These are phyloP conservation scores for Pammene aurita DNA, from an alignment of 2,888 invertebrate species.

Conservation along the genomic window DNA sequence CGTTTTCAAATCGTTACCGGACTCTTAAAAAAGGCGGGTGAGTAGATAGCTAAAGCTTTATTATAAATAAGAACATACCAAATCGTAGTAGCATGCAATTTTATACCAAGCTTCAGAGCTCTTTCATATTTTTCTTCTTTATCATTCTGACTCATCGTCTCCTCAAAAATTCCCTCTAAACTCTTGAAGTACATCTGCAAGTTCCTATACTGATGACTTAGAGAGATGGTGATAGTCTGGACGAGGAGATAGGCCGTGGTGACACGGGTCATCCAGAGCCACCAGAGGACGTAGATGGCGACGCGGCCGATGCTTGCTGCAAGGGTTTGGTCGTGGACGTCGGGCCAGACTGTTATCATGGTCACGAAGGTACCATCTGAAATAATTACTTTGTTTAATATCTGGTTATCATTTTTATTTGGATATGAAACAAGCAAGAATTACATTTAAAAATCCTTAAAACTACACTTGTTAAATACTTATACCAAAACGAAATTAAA, in stretches of 20 bases:
- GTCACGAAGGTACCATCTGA: slow-evolving; percentile 51
- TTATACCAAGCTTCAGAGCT: slow-evolving; percentile 27
- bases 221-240: slow-evolving; percentile 50
- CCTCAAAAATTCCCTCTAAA: slow-evolving; percentile 16
- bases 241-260: slow-evolving; percentile 50
- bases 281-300: slow-evolving; percentile 54
- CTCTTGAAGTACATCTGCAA: slow-evolving; percentile 35
- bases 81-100: slow-evolving; percentile 27
- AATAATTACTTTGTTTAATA: too few species aligned
- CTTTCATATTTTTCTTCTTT: slow-evolving; percentile 30
- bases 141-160: slow-evolving; percentile 2
- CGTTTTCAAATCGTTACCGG: too few species aligned
- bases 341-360: slow-evolving; percentile 60
- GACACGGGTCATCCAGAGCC: slow-evolving; percentile 51
- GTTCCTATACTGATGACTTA: slow-evolving; percentile 52
- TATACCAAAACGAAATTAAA: too few species aligned
- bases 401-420: too few species aligned
- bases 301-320: slow-evolving; percentile 49
- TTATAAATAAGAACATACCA: slow-evolving; percentile 30
- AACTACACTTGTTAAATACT: too few species aligned
- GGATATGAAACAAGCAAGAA: too few species aligned
- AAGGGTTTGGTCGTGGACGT: slow-evolving; percentile 49
- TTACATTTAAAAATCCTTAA: too few species aligned
- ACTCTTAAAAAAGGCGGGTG: too few species aligned
- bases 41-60: too few species aligned